Evolutionary conservation across 2,888 invertebrate genomes (phyloP).

Genomic region (Oscheius sp.): DNA sequence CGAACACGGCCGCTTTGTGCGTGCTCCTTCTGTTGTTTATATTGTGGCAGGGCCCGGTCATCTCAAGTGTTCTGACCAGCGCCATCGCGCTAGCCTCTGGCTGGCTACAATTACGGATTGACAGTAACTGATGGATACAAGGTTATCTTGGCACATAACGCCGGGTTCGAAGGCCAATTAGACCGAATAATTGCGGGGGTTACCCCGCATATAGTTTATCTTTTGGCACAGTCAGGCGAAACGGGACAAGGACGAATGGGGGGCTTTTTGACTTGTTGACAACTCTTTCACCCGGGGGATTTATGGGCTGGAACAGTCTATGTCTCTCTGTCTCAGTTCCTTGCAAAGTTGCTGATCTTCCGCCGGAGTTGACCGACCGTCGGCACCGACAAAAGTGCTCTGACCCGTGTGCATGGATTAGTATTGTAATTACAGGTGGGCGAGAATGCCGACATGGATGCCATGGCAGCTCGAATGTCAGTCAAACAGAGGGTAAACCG

Average conservation of each 20-base stretch:
- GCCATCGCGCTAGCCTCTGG: constrained; percentile 8
- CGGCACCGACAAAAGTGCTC: constrained; percentile 2
- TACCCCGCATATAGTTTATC: constrained; percentile 18
- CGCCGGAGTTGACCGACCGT: neutral
- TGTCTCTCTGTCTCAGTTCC: neutral
- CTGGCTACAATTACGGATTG: constrained; percentile 23
- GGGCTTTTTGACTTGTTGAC: constrained; percentile 16
- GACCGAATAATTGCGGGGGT: constrained; percentile 16
- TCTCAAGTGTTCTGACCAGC: constrained; percentile 34
- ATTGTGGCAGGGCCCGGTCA: constrained; percentile 14
- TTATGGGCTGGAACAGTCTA: neutral
- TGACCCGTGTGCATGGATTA: constrained; percentile 25
- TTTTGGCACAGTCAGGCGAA: neutral
- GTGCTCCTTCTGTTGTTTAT: constrained; percentile 27
- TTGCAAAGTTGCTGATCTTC: neutral
- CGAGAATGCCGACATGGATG: constrained; percentile 25
- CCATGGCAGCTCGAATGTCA: constrained; percentile 11
- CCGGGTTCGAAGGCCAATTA: constrained; percentile 30
- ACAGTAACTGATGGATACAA: constrained; percentile 14
- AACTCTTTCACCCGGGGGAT: neutral
- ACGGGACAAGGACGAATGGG: constrained; percentile 24
- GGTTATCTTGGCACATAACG: constrained; percentile 27
- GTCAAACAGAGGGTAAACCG: neutral
- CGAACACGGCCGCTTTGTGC: constrained; percentile 24
- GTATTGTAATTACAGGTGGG: constrained; percentile 32